These are phyloP conservation scores for Varanus komodoensis DNA, from an alignment of 2,113 vertebrate genomes.

Conservation along the genomic window DNA sequence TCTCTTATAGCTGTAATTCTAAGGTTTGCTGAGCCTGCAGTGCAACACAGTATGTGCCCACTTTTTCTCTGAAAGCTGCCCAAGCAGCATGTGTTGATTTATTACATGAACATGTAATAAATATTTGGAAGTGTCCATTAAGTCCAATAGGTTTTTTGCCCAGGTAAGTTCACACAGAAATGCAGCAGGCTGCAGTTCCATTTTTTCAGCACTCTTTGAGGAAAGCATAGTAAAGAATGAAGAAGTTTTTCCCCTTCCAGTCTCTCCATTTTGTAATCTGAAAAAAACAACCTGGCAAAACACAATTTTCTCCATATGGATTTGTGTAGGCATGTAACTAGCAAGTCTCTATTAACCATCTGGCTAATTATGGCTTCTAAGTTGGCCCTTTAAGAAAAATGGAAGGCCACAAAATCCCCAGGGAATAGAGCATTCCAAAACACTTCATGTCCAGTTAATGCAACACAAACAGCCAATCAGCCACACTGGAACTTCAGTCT, in stretches of 20 bases:
- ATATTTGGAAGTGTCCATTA: not conserved
- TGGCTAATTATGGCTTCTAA: slow-evolving; percentile 9
- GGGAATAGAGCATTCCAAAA: not conserved
- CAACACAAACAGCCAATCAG: not conserved
- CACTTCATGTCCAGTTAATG: not conserved
- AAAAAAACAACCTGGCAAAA: not conserved
- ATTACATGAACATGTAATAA: too few species aligned
- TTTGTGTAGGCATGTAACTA: slow-evolving; percentile 7
- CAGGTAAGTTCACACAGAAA: not conserved
- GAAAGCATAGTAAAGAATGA: not conserved
- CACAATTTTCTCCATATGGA: not conserved
- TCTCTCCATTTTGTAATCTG: not conserved
- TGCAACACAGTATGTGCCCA: not conserved
- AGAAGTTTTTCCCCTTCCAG: slow-evolving; percentile 3
- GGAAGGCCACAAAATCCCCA: not conserved
- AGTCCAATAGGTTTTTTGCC: not conserved
- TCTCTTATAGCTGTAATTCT: not conserved
- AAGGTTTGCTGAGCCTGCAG: not conserved
- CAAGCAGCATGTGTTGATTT: not conserved
- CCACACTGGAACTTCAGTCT: not conserved
- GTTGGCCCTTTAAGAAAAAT: not conserved
- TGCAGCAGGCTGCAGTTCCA: not conserved
- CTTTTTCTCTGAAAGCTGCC: not conserved
- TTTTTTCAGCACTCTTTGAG: not conserved
- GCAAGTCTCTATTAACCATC: slow-evolving; percentile 20